Evolutionary conservation across 2,888 invertebrate species (phyloP), one percentile per base, ranked within the genome.

Genomic region (Ecliptopera silaceata): DNA sequence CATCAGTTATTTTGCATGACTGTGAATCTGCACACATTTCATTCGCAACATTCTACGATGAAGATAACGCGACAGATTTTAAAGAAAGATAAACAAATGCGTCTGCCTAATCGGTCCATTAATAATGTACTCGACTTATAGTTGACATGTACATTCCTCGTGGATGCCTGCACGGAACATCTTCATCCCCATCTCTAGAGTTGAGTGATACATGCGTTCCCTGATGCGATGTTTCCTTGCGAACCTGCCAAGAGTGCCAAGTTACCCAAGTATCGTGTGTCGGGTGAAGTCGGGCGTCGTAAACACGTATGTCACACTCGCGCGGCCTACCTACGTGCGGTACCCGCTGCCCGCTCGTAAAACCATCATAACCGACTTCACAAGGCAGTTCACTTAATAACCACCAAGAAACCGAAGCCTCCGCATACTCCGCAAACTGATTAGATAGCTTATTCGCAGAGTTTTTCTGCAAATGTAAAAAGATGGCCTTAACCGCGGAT

Each of bases 261-360:
- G 48, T 48, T 39, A 54, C 34, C 36, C 17, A 44, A 53, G 88
- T 88, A 89, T 89, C 88, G 82, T 84, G 74, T 89, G 82, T 88
- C 89, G 70, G 74, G 77, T 70, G 71, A 72, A 76, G 69, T 71
- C 75, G 68, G 75, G 79, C 75, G 77, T 84, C 87, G 76, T 90
- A 88, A 90, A 89, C 81, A 80, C 82, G 84, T 82, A 81, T 81
- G 88, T 83, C 82, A 81, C 72, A 78, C 69, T 82, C 81, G 79
- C 70, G 76, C 70, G 52, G 68, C 75, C 77, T 81, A 81, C 86
- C 86, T 84, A 84, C 87, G 78, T 79, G 84, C 75, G 66, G 66
- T 74, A 64, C 68, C 63, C 69, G 66, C 64, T 72, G 56, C 53
- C 56, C 68, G 74, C 70, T 80, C 85, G 79, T 88, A 88, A 88